A percentile compares a stretch with the other conserved stretches of the same genome.
Conservation (phyloP, 2,113 vertebrate species). For the Andinoacara biseriatus region DNA sequence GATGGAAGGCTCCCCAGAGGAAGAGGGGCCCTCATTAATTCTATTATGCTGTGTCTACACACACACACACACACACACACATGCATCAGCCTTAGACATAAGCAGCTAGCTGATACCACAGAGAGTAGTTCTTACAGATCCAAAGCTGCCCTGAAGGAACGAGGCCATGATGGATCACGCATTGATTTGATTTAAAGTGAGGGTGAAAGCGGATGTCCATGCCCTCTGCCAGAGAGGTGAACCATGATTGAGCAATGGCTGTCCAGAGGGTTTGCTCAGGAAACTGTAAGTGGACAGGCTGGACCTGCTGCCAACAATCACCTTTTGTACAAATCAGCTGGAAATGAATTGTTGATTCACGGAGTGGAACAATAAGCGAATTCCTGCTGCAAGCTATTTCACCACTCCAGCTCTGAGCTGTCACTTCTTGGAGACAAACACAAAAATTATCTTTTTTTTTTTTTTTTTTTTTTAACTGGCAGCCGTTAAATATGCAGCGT, state of each 20-base stretch:
- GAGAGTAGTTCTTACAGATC: constrained; percentile 58
- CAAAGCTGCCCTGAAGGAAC: constrained; percentile 68
- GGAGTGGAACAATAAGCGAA: constrained; percentile 25
- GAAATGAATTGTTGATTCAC: constrained; percentile 72
- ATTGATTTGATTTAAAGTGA: constrained; percentile 82
- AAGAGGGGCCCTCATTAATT: constrained; percentile 66
- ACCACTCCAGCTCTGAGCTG: background rate
- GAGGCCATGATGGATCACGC: constrained; percentile 81
- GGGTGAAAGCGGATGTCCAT: constrained; percentile 65
- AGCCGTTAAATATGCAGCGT: background rate
- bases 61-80: constrained; percentile 23
- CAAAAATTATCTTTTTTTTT: background rate
- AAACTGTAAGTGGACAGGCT: constrained; percentile 69
- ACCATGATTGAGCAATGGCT: constrained; percentile 72
- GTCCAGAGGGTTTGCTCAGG: constrained; percentile 74
- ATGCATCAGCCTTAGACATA: constrained; percentile 50
- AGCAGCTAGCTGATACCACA: constrained; percentile 56
- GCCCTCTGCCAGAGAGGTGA: constrained; percentile 75
- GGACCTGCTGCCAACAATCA: constrained; percentile 69
- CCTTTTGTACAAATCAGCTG: constrained; percentile 65
- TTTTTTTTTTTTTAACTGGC: background rate
- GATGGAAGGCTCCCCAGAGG: constrained; percentile 77
- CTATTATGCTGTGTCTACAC: constrained; percentile 65
- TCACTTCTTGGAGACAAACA: background rate
- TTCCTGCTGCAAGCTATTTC: constrained; percentile 42